Conservation (phyloP, 2,888 invertebrate genomes). For the Aporophyla lueneburgensis region DNA sequence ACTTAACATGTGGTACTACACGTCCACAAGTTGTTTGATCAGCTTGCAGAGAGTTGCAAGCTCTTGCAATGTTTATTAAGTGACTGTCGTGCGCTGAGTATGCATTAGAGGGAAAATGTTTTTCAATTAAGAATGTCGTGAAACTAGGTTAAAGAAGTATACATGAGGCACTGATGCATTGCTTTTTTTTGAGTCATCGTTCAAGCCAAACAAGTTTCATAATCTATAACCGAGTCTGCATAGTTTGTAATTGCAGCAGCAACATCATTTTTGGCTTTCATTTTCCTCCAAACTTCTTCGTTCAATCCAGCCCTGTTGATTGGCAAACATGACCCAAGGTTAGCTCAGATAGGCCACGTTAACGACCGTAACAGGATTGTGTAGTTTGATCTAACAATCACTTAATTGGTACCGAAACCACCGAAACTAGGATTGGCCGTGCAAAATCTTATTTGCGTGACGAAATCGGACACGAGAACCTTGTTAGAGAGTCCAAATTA, state of each 20-base stretch:
- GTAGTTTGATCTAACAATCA: conserved; percentile 57
- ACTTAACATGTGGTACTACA: conserved; percentile 61
- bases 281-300: conserved; percentile 20
- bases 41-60: conserved; percentile 51
- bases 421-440: conserved; percentile 58
- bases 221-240: background rate
- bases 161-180: background rate
- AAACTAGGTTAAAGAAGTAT: conserved; percentile 8
- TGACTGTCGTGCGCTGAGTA: conserved; percentile 40
- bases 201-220: background rate
- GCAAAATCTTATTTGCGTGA: conserved; percentile 59
- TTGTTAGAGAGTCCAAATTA: conserved; percentile 52
- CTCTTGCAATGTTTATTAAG: conserved; percentile 64
- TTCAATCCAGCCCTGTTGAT: conserved; percentile 41
- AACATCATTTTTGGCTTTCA: conserved; percentile 10
- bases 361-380: conserved; percentile 56
- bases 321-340: conserved; percentile 41
- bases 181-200: background rate
- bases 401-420: conserved; percentile 58
- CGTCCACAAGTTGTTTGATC: conserved; percentile 57
- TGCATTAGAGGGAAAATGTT: conserved; percentile 32
- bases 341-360: conserved; percentile 30
- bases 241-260: conserved; percentile 11
- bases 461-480: conserved; percentile 57
- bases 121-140: conserved; percentile 25